Percentiles rank a stretch among this genome's conserved stretches.
These are phyloP conservation scores for Philopotamus ludificatus DNA, from an alignment of 1,140 invertebrate species.

Conservation along the genomic window DNA sequence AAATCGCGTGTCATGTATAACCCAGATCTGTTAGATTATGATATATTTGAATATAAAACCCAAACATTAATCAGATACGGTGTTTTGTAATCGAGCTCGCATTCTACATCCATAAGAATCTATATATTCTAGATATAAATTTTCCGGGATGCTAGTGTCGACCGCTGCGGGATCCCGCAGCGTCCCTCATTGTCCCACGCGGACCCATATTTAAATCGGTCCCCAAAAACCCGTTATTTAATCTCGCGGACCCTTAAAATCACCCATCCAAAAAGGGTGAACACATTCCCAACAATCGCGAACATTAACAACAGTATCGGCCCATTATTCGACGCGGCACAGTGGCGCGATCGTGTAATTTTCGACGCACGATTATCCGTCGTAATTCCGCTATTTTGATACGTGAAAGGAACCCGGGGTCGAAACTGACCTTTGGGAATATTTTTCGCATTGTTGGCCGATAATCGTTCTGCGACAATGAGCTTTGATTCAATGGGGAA, in stretches of 20 bases:
- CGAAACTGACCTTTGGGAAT: too few species aligned
- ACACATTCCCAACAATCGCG: constrained; percentile 7
- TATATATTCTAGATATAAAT: too few species aligned
- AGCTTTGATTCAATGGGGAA: too few species aligned
- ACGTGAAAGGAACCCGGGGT: too few species aligned
- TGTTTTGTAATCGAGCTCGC: too few species aligned
- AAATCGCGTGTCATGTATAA: too few species aligned
- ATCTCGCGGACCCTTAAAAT: constrained; percentile 10
- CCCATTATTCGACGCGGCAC: not conserved
- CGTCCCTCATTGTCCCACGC: constrained; percentile 6
- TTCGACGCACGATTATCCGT: not conserved
- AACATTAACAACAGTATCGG: constrained; percentile 5
- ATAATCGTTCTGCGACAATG: too few species aligned
- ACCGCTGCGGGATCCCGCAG: constrained; percentile 14
- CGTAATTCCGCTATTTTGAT: not conserved
- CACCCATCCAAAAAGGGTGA: constrained; percentile 5
- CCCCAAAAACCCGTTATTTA: constrained; percentile 25
- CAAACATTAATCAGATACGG: too few species aligned
- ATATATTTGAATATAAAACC: too few species aligned
- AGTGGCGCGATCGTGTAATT: not conserved
- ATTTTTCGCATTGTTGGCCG: too few species aligned
- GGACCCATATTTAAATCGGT: constrained; percentile 13
- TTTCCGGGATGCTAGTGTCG: constrained; percentile 1
- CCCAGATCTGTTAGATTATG: too few species aligned
- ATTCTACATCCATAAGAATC: too few species aligned